Evolutionary conservation across 2,797 vertebrate genomes (phyloP), one percentile per base, ranked within the genome.

Genomic region (Lacerta viridis): DNA sequence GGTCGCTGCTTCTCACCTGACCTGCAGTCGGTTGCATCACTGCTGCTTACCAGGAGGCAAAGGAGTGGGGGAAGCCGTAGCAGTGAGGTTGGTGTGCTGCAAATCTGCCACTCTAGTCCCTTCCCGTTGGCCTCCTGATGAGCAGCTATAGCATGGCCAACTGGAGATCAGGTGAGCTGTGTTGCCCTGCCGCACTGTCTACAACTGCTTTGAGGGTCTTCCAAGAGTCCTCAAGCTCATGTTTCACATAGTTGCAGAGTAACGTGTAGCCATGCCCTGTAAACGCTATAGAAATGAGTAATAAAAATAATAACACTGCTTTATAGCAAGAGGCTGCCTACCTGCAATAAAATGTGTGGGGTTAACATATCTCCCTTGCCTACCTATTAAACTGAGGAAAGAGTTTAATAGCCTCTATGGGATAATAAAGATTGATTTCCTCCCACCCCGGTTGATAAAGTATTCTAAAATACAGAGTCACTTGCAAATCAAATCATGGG

Each of bases 381-480:
- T 72, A 33, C 1, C 64, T 46, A 69, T 80, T 87, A 89, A 81
- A 46, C 2, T 72, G 27, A 7, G 64, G 80, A 88, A 89, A 83
- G 0, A 0, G 8, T 75, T 93, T 84, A 88, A 39, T 61, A 83
- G 71, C 4, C 43, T 85, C 43, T 10, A 1, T 66, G 76, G 66
- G 76, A 91, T 77, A 76, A 0, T 39, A 79, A 39, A 29, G n/a
- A 89, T 84, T 77, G 55, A 15, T 84, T 90, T 88, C 91, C 88
- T 18, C 64, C 20, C 50, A 39, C 50, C 77, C 39, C 2, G 5
- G 43, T 27, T 77, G 27, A 75, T 86, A 86, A 61, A 78, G 17
- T 71, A 55, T 79, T 20, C 90, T 89, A 86, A 91, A 94, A 93
- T n/a, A 43, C 8, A 82, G 78, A 89, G 39, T 36, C 4, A 1